Evolutionary conservation across 2,888 invertebrate species (phyloP), one percentile per base, ranked within the genome.

Genomic region (Xylota sylvarum): DNA sequence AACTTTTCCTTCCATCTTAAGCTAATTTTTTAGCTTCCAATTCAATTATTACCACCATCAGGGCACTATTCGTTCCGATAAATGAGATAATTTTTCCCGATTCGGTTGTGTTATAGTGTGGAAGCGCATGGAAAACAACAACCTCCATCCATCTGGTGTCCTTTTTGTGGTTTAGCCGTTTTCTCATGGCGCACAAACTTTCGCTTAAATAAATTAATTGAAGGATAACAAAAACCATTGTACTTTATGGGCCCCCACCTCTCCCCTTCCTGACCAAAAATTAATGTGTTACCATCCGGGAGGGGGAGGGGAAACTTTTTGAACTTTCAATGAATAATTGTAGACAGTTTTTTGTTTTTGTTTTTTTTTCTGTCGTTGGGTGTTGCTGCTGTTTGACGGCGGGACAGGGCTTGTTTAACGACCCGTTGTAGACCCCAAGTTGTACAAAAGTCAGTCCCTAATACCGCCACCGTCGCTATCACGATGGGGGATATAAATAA

Each of bases 401-500:
- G 4, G n/a, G 30, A 58, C 12, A 37, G 43, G 10, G 5, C 7
- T 46, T n/a, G n/a, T n/a, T n/a, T 50, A 40, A 58, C 50, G 32
- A 23, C 60, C 30, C 17, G 5, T n/a, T n/a, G n/a, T 48, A 43
- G 10, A 52, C 78, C 80, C 9, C 67, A 67, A 81, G 69, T 74
- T 58, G 4, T 17, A 23, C 9, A 9, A 6, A 76, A 62, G 46
- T 62, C 69, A 62, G 46, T 62, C 69, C 46, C 35, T 76, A 76
- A 81, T 81, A 69, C 64, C 10, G n/a, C n/a, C n/a, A n/a, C n/a
- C n/a, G n/a, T n/a, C n/a, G n/a, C 48, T 76, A 76, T 76, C 76
- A 62, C 62, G 76, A 81, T 81, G 35, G 58, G 9, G 43, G 40
- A 43, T 46, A 72, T 65, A 35, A 43, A 14, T 43, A 43, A 40